Percentiles rank a stretch among this genome's conserved stretches.
These are phyloP conservation scores for Calyptomena viridis DNA, from an alignment of 2,113 vertebrate genomes.

Conservation along the genomic window DNA sequence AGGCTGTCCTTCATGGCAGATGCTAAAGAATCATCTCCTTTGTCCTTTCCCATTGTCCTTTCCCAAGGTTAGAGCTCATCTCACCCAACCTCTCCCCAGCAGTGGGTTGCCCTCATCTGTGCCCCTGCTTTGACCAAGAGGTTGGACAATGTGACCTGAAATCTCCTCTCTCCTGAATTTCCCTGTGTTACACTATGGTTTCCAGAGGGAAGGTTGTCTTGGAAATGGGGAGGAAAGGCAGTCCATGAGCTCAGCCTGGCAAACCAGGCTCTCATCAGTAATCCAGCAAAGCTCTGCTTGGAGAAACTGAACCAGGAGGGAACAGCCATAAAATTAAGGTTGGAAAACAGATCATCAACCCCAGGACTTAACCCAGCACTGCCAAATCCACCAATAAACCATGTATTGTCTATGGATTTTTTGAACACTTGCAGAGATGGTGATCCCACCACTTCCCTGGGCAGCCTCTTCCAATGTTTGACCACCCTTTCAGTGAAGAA, in stretches of 20 bases:
- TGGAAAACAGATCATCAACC: neutral
- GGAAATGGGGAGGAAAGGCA: neutral
- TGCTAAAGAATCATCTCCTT: neutral
- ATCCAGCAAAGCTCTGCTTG: neutral
- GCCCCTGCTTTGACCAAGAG: neutral
- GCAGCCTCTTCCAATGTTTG: neutral
- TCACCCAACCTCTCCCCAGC: neutral
- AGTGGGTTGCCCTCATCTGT: neutral
- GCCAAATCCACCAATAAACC: neutral
- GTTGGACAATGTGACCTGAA: neutral
- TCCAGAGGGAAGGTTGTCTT: neutral
- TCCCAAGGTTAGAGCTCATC: neutral
- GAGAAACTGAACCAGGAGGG: rapidly evolving
- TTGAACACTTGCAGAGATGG: neutral
- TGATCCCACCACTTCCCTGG: neutral
- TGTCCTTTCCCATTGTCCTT: neutral
- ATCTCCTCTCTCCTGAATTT: neutral
- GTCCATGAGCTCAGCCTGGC: no score
- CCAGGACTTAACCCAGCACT: neutral
- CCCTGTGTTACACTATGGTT: neutral
- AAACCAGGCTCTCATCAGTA: no score
- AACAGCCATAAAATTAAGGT: rapidly evolving
- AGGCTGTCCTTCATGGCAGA: neutral
- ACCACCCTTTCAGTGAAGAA: rapidly evolving
- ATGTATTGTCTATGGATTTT: rapidly evolving